Evolutionary conservation across 1,140 invertebrate species (phyloP), one percentile per base, ranked within the genome.

Genomic region (Campodea augens): DNA sequence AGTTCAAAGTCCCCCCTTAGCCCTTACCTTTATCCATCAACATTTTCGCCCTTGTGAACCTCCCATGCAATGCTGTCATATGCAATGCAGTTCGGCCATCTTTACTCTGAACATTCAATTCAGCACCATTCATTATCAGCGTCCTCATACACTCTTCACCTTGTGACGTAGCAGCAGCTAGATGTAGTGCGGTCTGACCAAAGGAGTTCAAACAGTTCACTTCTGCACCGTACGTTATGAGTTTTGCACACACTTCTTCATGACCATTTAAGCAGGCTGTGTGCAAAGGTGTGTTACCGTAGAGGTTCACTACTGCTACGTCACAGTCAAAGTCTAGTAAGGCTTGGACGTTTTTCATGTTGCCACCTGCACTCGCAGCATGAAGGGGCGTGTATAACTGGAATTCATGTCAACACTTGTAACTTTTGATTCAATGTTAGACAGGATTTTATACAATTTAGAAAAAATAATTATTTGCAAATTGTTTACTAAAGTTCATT

Each of bases 71-170:
- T 10, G 74, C 71, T 12, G 73, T 73, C 70, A 77, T 72, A 51
- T 78, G 75, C 19, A 77, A 60, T 5, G 75, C 69, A n/a, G 74
- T 77, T 41, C 71, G 60, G 2, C 73, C 72, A 57, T 75, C 73
- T 37, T 63, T 56, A 49, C 69, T 72, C 53, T 71, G 67, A 32
- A 63, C 60, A 54, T 75, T 73, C 20, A 74, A 64, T 49, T 68
- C 65, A 5, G 68, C 67, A 4, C 68, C 65, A 44, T 69, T 60
- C 12, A 57, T 59, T 20, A 77, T 58, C 20, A 77, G 55, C 38
- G 67, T 61, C 50, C 70, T 68, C 20, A 76, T 54, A 58, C 74
- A 77, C 15, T 68, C 65, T n/a, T 64, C 69, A n/a, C 74, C 72
- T 47, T 71, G 66, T 4, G 67, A 69, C 38, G 71, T 73, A 3